Evolutionary conservation across 2,888 invertebrate species (phyloP).

Genomic region (Phymatocera aterrima): DNA sequence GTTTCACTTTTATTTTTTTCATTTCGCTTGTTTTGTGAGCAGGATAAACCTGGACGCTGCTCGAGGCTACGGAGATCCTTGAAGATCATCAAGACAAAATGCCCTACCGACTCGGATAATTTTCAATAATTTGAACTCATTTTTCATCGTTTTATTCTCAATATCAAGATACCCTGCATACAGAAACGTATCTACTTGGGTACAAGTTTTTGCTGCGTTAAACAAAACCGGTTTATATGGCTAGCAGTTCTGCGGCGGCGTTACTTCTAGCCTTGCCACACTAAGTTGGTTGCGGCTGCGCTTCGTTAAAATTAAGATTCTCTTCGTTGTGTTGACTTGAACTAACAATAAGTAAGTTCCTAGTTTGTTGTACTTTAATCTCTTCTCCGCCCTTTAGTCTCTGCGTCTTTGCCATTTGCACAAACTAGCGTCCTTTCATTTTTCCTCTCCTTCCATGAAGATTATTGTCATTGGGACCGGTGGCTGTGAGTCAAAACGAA

Average conservation of each 20-base stretch:
- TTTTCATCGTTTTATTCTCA: background rate
- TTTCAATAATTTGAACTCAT: slow-evolving; percentile 10
- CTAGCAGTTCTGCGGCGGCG: background rate
- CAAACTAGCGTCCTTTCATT: background rate
- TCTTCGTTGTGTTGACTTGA: background rate
- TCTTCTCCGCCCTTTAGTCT: background rate
- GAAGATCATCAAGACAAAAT: slow-evolving; percentile 16
- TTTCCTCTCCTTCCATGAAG: background rate
- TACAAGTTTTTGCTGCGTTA: slow-evolving; percentile 27
- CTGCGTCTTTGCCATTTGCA: background rate
- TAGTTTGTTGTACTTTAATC: background rate
- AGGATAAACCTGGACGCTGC: background rate
- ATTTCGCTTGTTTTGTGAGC: background rate
- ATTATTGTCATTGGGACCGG: background rate
- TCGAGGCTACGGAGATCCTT: slow-evolving; percentile 28
- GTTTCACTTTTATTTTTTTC: background rate
- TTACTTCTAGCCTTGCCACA: background rate
- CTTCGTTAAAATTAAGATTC: slow-evolving; percentile 20
- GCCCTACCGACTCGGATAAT: background rate
- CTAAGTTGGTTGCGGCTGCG: background rate
- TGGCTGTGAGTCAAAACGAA: slow-evolving; percentile 1
- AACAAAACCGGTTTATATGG: slow-evolving; percentile 30
- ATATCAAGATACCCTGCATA: background rate
- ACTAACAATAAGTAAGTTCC: background rate
- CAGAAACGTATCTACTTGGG: slow-evolving; percentile 8